These are phyloP conservation scores for Hylomyscus alleni DNA, from an alignment of 2,797 vertebrate genomes.

Conservation along the genomic window DNA sequence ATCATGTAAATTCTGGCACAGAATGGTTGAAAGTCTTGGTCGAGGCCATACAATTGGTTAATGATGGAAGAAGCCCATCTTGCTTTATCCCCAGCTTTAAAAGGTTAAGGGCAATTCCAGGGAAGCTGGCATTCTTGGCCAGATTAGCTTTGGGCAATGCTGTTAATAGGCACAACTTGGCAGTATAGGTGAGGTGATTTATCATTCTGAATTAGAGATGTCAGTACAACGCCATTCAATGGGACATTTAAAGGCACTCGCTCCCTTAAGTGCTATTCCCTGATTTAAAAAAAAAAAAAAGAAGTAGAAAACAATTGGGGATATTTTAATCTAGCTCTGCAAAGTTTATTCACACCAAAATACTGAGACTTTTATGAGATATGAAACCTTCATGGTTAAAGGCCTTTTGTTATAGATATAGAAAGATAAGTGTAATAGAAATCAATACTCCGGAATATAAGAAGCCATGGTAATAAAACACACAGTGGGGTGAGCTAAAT, in stretches of 20 bases:
- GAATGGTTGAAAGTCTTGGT: neutral
- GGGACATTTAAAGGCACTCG: conserved; percentile 51
- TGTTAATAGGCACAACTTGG: conserved; percentile 31
- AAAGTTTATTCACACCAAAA: conserved; percentile 1
- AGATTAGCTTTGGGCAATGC: neutral
- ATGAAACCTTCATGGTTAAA: conserved; percentile 23
- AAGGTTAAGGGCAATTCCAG: conserved; percentile 58
- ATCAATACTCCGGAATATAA: neutral
- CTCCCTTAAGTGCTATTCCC: conserved; percentile 2
- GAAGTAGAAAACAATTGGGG: conserved; percentile 9
- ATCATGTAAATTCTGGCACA: neutral
- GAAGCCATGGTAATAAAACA: neutral
- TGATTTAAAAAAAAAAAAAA: conserved; percentile 44
- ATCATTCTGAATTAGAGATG: conserved; percentile 62
- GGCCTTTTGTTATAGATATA: neutral
- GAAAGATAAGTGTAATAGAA: neutral
- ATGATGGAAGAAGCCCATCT: neutral
- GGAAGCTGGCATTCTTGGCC: neutral
- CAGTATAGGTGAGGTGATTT: conserved; percentile 42
- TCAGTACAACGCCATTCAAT: conserved; percentile 2
- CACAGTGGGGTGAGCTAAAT: neutral
- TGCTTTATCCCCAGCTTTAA: neutral
- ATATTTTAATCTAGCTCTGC: conserved; percentile 25
- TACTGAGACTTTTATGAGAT: neutral
- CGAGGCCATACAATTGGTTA: neutral